Conservation (phyloP, 2,797 vertebrate species). For the Spinibarbus caldwelli region DNA sequence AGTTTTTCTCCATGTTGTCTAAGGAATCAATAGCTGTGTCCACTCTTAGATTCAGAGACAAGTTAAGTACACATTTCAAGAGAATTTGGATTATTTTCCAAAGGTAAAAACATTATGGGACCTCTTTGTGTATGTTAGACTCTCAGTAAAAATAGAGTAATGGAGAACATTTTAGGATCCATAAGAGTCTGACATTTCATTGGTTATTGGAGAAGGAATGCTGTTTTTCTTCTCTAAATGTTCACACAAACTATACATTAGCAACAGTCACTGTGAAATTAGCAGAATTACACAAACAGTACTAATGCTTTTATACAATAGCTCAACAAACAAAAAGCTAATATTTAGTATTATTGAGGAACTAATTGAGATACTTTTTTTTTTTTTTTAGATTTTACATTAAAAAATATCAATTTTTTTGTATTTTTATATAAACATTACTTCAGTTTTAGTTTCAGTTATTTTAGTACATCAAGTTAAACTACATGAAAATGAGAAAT, state of each 20-base stretch:
- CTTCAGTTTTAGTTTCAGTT: no score
- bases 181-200: background rate
- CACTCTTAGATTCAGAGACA: slow-evolving; percentile 46
- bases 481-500: no score
- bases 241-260: background rate
- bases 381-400: background rate
- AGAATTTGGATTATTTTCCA: slow-evolving; percentile 32
- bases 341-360: background rate
- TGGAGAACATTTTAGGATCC: slow-evolving; percentile 15
- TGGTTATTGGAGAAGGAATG: slow-evolving; percentile 5
- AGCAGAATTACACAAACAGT: background rate
- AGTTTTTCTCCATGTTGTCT: slow-evolving; percentile 61
- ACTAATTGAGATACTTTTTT: slow-evolving; percentile 4
- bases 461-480: no score
- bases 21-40: slow-evolving; percentile 59
- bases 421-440: no score
- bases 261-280: slow-evolving; percentile 8
- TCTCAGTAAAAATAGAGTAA: slow-evolving; percentile 27
- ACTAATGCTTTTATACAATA: slow-evolving; percentile 7
- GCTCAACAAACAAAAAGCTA: background rate
- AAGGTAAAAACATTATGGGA: slow-evolving; percentile 30
- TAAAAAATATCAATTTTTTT: no score
- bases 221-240: background rate
- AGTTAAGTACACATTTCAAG: slow-evolving; percentile 51
- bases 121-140: slow-evolving; percentile 21